Evolutionary conservation across 2,113 vertebrate genomes (phyloP).

Genomic region (Neolamprologus kungweensis): DNA sequence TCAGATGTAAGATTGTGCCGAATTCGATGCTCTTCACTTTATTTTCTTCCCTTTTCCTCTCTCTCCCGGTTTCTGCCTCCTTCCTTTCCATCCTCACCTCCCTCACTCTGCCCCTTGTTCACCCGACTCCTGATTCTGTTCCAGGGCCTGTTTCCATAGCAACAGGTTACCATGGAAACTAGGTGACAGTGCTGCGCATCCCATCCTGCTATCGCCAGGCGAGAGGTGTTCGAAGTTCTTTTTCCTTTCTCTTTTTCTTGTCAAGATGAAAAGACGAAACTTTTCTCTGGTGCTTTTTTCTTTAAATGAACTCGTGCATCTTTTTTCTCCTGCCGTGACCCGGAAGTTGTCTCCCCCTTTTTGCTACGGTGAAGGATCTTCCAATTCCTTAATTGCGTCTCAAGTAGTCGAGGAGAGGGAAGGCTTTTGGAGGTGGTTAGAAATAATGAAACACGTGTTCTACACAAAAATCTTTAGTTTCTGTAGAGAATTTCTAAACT

Average conservation of each 20-base stretch:
- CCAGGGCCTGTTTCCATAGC: conserved; percentile 74
- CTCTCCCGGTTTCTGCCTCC: background rate
- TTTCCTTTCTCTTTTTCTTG: background rate
- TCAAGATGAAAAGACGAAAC: background rate
- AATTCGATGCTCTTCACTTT: background rate
- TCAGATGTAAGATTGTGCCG: background rate
- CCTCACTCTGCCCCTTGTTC: conserved; percentile 30
- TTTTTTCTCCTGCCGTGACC: background rate
- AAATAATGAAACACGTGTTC: background rate
- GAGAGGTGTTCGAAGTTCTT: conserved; percentile 44
- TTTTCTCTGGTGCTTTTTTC: background rate
- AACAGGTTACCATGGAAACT: conserved; percentile 77
- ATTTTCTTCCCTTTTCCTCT: background rate
- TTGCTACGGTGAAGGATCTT: background rate
- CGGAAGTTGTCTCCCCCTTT: background rate
- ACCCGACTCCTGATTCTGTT: conserved; percentile 50
- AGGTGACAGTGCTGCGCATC: conserved; percentile 69
- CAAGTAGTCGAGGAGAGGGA: background rate
- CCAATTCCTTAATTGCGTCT: background rate
- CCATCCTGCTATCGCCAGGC: conserved; percentile 31
- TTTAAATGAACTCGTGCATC: background rate
- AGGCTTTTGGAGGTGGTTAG: background rate
- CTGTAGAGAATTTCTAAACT: background rate
- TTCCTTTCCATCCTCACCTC: conserved; percentile 28
- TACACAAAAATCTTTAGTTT: background rate